Percentiles rank a stretch among this genome's conserved stretches.
Conservation (phyloP, 2,888 invertebrate genomes). For the Phorcus lineatus region DNA sequence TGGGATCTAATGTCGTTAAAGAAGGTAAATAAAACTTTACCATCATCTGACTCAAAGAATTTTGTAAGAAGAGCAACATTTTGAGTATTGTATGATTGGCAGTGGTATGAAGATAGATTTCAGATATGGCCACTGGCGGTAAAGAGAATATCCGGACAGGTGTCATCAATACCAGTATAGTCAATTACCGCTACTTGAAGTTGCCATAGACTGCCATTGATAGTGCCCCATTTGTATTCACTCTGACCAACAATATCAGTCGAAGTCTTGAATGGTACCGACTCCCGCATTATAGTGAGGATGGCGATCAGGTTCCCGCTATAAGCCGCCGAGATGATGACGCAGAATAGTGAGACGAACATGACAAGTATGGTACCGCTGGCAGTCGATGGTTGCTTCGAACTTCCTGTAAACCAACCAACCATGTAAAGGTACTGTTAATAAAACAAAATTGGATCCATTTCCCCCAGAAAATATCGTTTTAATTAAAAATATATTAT, state of each 20-base stretch:
- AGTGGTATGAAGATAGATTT: no score
- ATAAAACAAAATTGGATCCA: no score
- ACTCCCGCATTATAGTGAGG: constrained; percentile 61
- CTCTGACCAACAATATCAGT: constrained; percentile 52
- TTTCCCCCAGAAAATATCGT: no score
- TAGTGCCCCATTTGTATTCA: constrained; percentile 57
- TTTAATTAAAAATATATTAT: no score
- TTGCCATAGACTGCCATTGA: constrained; percentile 50
- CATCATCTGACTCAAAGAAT: no score
- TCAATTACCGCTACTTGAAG: constrained; percentile 52
- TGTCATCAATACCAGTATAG: neutral
- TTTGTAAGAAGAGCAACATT: no score
- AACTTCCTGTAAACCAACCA: neutral
- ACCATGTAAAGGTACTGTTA: no score
- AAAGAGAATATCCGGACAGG: no score
- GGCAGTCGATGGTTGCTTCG: neutral
- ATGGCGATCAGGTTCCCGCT: constrained; percentile 70
- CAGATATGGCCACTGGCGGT: no score
- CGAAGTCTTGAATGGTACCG: constrained; percentile 59
- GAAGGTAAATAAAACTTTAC: no score
- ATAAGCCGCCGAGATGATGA: constrained; percentile 62
- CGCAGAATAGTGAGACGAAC: constrained; percentile 61
- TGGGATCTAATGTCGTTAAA: no score
- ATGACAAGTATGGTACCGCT: constrained; percentile 54
- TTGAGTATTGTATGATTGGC: no score